Evolutionary conservation across 2,797 vertebrate species (phyloP), one percentile per base, ranked within the genome.

Genomic region (Garrulus glandarius): DNA sequence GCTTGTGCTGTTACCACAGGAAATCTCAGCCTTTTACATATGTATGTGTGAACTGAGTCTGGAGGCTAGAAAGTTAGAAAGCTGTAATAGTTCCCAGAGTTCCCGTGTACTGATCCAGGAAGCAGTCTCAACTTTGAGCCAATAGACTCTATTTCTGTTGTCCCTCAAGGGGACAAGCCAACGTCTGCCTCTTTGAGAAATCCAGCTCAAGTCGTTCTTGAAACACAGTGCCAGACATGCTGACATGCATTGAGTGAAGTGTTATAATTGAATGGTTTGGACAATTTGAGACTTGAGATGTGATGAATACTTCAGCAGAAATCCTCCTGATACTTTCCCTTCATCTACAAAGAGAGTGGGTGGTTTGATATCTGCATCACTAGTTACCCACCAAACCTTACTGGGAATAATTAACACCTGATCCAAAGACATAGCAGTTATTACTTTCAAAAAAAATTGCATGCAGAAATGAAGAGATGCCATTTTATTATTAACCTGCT

Each of bases 401-500:
- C 96, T 95, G 87, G 93, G 86, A 96, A 96, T 95, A 97, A 98
- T 97, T 95, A 97, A 92, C 34, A 50, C 95, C 97, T 80, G 81
- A 97, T 96, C 95, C 95, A 95, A 94, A 97, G 93, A 93, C 74
- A 92, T 56, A 83, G 84, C 90, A 87, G 93, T 53, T 93, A 84
- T 80, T 91, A 93, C 88, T 92, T 74, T 50, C 23, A 43, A n/a
- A 60, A 84, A 96, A 72, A 61, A 59, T 21, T 61, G 22, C 60
- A 87, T 70, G 89, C 80, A 96, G 93, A 95, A 87, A 93, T 80
- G 92, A 96, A 93, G 89, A 96, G 76, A 97, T 94, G 68, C 89
- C 64, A 92, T 95, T 97, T 98, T 98, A 96, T 97, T 97, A 97
- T 97, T 97, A 98, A 96, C 89, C 78, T 96, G 91, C 94, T n/a